Percentiles rank a stretch among this genome's conserved stretches.
phyloP scores from a whole-genome alignment of 2,797 vertebrate genomes.

The Alectoris magna region DNA sequence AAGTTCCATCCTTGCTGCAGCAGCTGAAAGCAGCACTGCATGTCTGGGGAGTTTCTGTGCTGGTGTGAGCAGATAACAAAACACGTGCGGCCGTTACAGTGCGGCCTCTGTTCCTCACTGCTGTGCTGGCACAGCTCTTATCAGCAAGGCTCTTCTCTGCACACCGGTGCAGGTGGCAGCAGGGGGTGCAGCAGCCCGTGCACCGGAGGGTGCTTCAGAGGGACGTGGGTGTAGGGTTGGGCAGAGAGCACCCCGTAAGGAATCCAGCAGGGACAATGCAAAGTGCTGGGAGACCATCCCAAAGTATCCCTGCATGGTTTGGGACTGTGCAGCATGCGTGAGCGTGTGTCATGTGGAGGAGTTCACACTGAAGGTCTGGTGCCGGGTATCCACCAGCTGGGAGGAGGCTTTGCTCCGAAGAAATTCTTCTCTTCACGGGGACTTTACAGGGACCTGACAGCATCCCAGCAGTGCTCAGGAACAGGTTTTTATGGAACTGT shows the following conservation, averaged over 20 bases:
- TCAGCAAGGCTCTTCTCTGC: background rate
- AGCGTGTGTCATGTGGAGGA: no score
- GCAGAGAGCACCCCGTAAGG: background rate
- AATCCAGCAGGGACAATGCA: no score
- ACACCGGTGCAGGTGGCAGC: background rate
- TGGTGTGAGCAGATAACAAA: background rate
- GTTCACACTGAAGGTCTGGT: no score
- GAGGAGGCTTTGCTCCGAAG: background rate
- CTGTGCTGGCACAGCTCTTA: background rate
- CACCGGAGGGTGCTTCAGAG: no score
- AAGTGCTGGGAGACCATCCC: no score
- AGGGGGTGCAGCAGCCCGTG: background rate
- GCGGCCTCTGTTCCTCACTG: background rate
- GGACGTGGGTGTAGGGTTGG: background rate
- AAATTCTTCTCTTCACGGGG: background rate
- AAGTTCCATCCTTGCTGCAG: background rate
- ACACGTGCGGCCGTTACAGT: background rate
- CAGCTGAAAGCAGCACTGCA: background rate
- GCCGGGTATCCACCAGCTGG: background rate
- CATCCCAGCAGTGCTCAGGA: background rate
- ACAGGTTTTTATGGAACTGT: fast-evolving
- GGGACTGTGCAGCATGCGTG: no score
- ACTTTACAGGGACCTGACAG: background rate
- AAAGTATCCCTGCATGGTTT: no score
- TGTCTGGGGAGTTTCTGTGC: background rate